Base-by-base conservation (phyloP, 2,888 invertebrate species). In the Megalurothrips usitatus region DNA sequence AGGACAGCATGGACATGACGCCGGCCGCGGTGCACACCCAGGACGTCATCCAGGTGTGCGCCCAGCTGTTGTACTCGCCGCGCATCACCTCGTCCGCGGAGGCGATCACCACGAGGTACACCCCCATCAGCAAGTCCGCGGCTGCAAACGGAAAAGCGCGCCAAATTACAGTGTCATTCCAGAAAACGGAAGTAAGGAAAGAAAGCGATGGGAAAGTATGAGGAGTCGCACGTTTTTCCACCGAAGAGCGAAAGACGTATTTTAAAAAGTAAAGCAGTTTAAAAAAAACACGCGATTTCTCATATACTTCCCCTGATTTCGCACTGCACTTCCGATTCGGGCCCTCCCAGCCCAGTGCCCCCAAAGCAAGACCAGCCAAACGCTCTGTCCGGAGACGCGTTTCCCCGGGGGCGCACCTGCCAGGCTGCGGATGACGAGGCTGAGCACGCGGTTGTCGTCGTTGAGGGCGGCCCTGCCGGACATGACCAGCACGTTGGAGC, bases 81-180 rank as follows among this genome's bases (percentile, higher is more conserved):
- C 92, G 87, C 85, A 88, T 92, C 80, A 89, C 88, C 63, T 88
- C 85, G 85, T 93, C 93, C 84, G 91, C 89, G 23, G 89, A 86
- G 0, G 90, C 92, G 84, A 93, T 91, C 68, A 90, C 88, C 75
- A 91, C 85, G 82, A 93, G 87, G 86, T 93, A 93, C 81, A 92
- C 85, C 10, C 92, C 92, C 92, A 93, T 93, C 79, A 93, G 86
- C 84, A 92, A 88, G 85, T 93, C 93, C 17, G 92, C 90, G 47
- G 91, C 89, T 90, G 84, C 75, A 86, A 86, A 84, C 83, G 78
- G 49, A 43, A 2, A 43, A 43, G 34, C 34, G 6, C 34, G 34
- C 6, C 2, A 43, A 43, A 43, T 43, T 43, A 43, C 2, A 43
- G 6, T n/a, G n/a, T 43, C 34, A 43, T 43, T 43, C 3, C 34